A percentile compares a stretch with the other conserved stretches of the same genome.
These are phyloP conservation scores for Heliconius ethilla DNA, from an alignment of 2,888 invertebrate species.

Conservation along the genomic window DNA sequence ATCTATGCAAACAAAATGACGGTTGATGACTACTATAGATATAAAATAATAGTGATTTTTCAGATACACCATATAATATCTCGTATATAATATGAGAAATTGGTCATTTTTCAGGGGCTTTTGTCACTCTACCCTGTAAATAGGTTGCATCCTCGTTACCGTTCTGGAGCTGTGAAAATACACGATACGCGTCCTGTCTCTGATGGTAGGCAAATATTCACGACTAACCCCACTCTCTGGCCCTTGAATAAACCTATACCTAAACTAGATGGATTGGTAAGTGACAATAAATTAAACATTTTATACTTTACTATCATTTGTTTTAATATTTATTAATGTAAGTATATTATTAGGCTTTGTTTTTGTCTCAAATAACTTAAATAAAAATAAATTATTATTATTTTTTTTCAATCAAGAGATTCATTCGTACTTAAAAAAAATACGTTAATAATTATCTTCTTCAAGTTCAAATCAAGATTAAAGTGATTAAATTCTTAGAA, in stretches of 20 bases:
- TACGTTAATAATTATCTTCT: too few relatives aligned
- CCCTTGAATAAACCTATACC: conserved; percentile 85
- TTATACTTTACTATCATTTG: neutral
- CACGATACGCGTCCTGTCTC: conserved; percentile 80
- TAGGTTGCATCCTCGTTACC: conserved; percentile 61
- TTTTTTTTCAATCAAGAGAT: too few relatives aligned
- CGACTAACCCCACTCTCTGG: conserved; percentile 82
- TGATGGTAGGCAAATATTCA: conserved; percentile 81
- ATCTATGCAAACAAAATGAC: too few relatives aligned
- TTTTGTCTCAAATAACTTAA: too few relatives aligned
- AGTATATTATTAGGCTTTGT: too few relatives aligned
- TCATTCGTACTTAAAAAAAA: too few relatives aligned
- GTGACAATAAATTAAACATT: conserved; percentile 12
- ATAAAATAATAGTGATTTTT: too few relatives aligned
- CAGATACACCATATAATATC: too few relatives aligned
- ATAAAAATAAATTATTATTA: too few relatives aligned
- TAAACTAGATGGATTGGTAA: conserved; percentile 82
- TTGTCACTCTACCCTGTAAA: conserved; percentile 74
- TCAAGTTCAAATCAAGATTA: too few relatives aligned
- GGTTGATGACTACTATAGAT: too few relatives aligned
- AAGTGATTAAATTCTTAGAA: too few relatives aligned
- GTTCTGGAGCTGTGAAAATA: conserved; percentile 67
- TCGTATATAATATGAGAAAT: neutral
- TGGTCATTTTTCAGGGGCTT: conserved; percentile 66
- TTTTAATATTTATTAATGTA: neutral